phyloP scores from a whole-genome alignment of 2,113 vertebrate genomes.

The Lontra canadensis region DNA sequence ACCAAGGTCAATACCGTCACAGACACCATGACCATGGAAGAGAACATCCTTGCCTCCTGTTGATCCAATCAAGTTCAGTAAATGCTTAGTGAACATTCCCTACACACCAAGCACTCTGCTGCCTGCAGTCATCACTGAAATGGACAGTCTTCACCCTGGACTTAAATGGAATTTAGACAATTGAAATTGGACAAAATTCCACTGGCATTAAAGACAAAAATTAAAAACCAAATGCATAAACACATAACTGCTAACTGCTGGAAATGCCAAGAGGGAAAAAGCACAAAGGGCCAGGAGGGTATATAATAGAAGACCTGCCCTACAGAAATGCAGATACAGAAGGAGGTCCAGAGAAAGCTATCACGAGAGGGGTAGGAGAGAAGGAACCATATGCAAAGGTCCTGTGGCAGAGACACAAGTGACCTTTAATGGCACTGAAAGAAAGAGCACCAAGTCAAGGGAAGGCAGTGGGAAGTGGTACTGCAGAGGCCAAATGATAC shows the following conservation, averaged over 20 bases:
- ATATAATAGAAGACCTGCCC: neutral
- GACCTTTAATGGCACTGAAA: neutral
- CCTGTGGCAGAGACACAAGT: neutral
- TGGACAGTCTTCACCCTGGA: neutral
- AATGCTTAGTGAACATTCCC: neutral
- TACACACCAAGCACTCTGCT: neutral
- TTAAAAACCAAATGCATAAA: neutral
- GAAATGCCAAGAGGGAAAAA: neutral
- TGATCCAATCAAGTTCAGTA: neutral
- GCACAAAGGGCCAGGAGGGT: neutral
- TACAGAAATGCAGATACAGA: neutral
- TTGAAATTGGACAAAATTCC: neutral
- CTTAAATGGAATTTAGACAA: too few species aligned
- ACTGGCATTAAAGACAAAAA: neutral
- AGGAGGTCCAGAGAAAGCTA: neutral
- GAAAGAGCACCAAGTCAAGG: neutral
- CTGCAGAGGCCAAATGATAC: neutral
- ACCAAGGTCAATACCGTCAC: neutral
- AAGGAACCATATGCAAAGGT: neutral
- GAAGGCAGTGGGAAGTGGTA: neutral
- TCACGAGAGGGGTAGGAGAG: neutral
- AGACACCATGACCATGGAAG: too few species aligned
- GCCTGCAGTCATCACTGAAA: neutral
- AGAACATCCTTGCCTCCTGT: neutral
- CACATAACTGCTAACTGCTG: neutral